Percentiles rank a stretch among this genome's conserved stretches.
These are phyloP conservation scores for Sminthurinus aureus DNA, from an alignment of 2,888 invertebrate species.

Conservation along the genomic window DNA sequence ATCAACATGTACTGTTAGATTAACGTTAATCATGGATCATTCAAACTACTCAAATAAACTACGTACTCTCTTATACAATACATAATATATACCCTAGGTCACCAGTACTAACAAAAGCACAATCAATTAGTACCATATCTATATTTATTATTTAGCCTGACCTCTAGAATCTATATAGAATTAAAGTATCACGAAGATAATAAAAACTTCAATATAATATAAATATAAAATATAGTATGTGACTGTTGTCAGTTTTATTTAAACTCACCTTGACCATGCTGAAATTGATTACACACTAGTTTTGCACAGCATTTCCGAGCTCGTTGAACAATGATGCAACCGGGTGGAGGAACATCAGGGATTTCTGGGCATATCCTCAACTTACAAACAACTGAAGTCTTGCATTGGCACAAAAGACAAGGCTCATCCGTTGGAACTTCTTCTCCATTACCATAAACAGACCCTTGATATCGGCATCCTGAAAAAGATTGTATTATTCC, in stretches of 20 bases:
- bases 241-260: neutral
- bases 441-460: slow-evolving; percentile 71
- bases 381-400: slow-evolving; percentile 75
- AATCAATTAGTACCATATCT: neutral
- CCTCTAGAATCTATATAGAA: neutral
- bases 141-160: neutral
- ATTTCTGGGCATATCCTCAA: slow-evolving; percentile 78
- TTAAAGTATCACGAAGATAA: neutral
- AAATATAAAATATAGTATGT: neutral
- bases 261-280: slow-evolving; percentile 25
- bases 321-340: slow-evolving; percentile 75
- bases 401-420: slow-evolving; percentile 79
- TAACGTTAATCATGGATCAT: no score
- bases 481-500: no score
- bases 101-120: no score
- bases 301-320: slow-evolving; percentile 79
- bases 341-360: slow-evolving; percentile 77
- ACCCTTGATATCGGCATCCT: slow-evolving; percentile 79
- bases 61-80: no score
- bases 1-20: no score
- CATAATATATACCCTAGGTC: no score
- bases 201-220: no score
- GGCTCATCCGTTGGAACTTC: slow-evolving; percentile 73
- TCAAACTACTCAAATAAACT: no score
- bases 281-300: slow-evolving; percentile 71